Evolutionary conservation across 2,113 vertebrate genomes (phyloP).

Genomic region (Poecile atricapillus): DNA sequence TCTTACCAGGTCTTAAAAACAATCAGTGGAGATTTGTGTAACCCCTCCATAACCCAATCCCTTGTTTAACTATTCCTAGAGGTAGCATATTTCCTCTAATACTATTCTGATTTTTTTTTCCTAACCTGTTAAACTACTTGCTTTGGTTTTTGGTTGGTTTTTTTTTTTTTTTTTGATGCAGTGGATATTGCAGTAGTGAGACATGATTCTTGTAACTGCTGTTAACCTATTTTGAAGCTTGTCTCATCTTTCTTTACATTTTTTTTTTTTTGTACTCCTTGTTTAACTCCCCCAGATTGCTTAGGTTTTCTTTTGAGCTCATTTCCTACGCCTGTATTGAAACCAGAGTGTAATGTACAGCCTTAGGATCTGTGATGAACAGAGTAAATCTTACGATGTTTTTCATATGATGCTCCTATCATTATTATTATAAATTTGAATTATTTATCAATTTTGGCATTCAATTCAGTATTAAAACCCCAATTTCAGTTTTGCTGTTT

Average conservation of each 20-base stretch:
- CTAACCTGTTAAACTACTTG: not conserved
- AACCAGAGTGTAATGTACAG: not conserved
- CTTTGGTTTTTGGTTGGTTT: not conserved
- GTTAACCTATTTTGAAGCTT: not conserved
- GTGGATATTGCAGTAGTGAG: not conserved
- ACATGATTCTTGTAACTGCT: not conserved
- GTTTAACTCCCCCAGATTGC: not conserved
- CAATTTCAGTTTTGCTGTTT: not conserved
- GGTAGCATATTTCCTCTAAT: not conserved
- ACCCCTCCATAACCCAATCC: not conserved
- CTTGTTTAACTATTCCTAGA: not conserved
- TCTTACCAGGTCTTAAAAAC: not conserved
- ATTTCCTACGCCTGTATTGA: not conserved
- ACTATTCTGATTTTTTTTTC: not conserved
- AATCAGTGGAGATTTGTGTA: not conserved
- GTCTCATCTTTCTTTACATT: rapidly evolving
- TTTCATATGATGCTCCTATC: not conserved
- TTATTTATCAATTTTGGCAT: not conserved
- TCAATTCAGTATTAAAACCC: not conserved
- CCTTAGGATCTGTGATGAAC: not conserved
- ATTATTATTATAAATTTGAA: not conserved
- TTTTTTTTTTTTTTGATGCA: too few species aligned
- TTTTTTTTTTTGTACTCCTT: not conserved
- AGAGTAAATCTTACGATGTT: not conserved
- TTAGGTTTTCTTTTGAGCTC: not conserved